Percentiles rank a stretch among this genome's conserved stretches.
Conservation (phyloP, 2,797 vertebrate genomes). For the Poecilia velifera region DNA sequence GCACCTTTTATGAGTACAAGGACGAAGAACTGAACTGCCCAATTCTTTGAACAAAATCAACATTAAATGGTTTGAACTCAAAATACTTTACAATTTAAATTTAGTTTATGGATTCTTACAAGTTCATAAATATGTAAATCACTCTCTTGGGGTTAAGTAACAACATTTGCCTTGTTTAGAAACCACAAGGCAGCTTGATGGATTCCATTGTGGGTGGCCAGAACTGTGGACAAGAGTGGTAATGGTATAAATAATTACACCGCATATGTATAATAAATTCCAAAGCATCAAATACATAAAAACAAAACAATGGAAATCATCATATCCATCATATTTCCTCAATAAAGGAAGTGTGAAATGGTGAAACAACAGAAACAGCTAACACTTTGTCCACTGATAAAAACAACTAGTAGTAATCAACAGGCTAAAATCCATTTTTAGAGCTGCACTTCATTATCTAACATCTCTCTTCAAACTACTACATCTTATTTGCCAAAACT, state of each 20-base stretch:
- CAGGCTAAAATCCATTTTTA: not conserved
- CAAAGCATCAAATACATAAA: not conserved
- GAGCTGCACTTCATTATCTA: not conserved
- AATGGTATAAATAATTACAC: not conserved
- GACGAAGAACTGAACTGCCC: not conserved
- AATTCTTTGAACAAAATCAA: not conserved
- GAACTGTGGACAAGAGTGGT: not conserved
- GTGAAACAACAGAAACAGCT: not conserved
- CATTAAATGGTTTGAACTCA: not conserved
- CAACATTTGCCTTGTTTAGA: not conserved
- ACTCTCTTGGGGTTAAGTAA: not conserved
- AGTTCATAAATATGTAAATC: conserved; percentile 3
- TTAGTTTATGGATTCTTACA: not conserved
- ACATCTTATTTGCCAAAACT: not conserved
- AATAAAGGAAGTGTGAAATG: not conserved
- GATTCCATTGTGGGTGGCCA: not conserved
- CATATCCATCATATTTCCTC: not conserved
- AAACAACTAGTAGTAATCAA: not conserved
- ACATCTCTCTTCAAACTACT: not conserved
- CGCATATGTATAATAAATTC: not conserved
- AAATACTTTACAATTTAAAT: not conserved
- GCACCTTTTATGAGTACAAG: not conserved
- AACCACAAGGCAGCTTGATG: not conserved
- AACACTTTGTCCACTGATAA: not conserved
- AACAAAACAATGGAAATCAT: not conserved